Evolutionary conservation across 2,113 vertebrate species (phyloP).

Genomic region (Charadrius vociferus): DNA sequence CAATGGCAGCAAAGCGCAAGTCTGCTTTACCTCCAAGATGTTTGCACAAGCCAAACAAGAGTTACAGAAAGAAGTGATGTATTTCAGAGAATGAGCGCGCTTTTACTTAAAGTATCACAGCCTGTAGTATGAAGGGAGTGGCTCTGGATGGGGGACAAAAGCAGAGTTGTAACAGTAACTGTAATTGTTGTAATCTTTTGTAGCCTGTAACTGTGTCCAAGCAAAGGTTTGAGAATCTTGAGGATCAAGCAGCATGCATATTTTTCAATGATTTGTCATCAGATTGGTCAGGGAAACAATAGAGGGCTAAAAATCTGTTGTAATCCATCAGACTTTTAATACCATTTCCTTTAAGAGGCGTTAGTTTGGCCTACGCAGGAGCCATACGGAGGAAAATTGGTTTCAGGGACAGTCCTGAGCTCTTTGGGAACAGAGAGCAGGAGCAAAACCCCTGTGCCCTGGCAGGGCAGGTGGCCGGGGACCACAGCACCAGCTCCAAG

Average conservation of each 20-base stretch:
- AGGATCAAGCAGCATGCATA: background rate
- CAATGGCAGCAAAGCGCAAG: background rate
- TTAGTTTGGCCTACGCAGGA: background rate
- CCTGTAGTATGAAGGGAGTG: fast-evolving
- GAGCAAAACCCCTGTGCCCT: background rate
- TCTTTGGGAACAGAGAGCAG: background rate
- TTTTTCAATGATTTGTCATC: background rate
- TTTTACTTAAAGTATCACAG: background rate
- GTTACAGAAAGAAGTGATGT: background rate
- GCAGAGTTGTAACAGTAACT: background rate
- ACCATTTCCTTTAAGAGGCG: background rate
- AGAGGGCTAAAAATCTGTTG: background rate
- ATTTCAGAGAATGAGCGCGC: background rate
- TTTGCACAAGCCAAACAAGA: background rate
- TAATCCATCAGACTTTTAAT: background rate
- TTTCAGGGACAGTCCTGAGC: background rate
- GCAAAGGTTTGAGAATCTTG: background rate
- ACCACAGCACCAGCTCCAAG: background rate
- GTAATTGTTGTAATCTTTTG: too few species aligned
- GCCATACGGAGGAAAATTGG: background rate
- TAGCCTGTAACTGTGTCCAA: background rate
- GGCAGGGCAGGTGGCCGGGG: background rate
- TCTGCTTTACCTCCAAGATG: background rate
- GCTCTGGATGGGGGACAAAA: background rate
- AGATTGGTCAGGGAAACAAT: background rate